These are phyloP conservation scores for Melipona beecheii DNA, from an alignment of 2,888 invertebrate species.

Conservation along the genomic window DNA sequence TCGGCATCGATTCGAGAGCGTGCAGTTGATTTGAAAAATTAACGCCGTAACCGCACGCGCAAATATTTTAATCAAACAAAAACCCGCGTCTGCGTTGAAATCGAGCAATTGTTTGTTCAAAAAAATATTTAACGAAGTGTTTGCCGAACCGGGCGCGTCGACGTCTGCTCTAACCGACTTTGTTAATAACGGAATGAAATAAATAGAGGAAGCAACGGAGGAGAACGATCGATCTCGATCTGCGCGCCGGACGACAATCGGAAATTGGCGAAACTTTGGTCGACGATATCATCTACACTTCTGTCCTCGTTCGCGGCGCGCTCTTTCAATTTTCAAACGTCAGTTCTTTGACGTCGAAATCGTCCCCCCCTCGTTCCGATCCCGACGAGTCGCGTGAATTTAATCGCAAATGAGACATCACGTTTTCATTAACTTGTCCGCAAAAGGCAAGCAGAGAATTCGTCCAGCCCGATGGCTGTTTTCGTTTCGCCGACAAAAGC, in stretches of 20 bases:
- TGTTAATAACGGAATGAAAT: constrained; percentile 8
- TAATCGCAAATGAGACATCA: constrained; percentile 34
- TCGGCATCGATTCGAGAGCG: not conserved
- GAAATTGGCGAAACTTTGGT: constrained; percentile 43
- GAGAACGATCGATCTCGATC: constrained; percentile 24
- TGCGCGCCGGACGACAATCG: constrained; percentile 29
- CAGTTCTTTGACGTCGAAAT: constrained; percentile 37
- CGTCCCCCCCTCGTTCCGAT: constrained; percentile 8
- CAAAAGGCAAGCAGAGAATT: constrained; percentile 24
- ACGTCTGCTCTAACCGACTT: not conserved
- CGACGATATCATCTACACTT: constrained; percentile 27
- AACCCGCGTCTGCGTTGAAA: not conserved
- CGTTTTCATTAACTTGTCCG: constrained; percentile 3
- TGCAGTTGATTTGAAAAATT: not conserved
- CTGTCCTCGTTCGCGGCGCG: constrained; percentile 1
- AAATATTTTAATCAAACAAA: constrained; percentile 26
- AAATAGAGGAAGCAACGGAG: not conserved
- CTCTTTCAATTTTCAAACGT: constrained; percentile 56
- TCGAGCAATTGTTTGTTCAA: not conserved
- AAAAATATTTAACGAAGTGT: not conserved
- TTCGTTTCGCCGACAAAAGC: constrained; percentile 15
- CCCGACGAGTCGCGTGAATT: constrained; percentile 38
- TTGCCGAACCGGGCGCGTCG: not conserved
- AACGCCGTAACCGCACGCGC: constrained; percentile 5
- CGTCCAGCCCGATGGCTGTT: not conserved